Evolutionary conservation across 2,113 vertebrate genomes (phyloP), one percentile per base, ranked within the genome.

Genomic region (Ceratotherium simum): DNA sequence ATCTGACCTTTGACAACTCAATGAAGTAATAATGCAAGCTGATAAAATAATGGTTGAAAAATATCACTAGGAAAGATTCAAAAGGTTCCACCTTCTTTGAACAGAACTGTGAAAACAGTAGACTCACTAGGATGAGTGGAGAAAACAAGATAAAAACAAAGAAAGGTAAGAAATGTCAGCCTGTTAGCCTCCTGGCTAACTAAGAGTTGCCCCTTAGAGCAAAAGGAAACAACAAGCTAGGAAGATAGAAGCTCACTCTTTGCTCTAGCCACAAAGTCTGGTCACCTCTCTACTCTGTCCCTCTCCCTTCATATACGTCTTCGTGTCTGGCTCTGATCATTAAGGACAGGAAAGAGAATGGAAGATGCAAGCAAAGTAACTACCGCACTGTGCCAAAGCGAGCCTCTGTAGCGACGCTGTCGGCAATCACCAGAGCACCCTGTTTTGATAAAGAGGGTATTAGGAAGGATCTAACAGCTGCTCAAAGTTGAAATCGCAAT

Each of bases 131-230:
- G 13, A 78, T 95, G 27, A 95, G 7, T 72, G 23, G 25, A 84
- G 31, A 83, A 96, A 89, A 97, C 25, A 96, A 94, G 33, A 56
- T 27, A 90, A 78, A 94, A 94, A 84, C 16, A 90, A 13, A 95
- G 33, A 86, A 87, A 36, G 65, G 42, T 78, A 79, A 86, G 51
- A 93, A 85, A 96, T 23, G n/a, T 85, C 8, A 86, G 72, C n/a
- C 39, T 93, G 39, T 79, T 46, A 54, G 20, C 20, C 29, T 46
- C 10, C 72, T 69, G 14, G 89, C 76, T 46, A 69, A 75, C 7
- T 62, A 25, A 80, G 90, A 93, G 58, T 20, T 84, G 29, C 5
- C 39, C 42, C 33, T 51, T 67, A 56, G 7, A 91, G 58, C 14
- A 93, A 95, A 97, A 78, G 51, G 39, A 93, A 96, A 91, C 27